Percentiles rank a stretch among this genome's conserved stretches.
Evolutionary conservation across 2,888 invertebrate genomes (phyloP).

Genomic region (Thymelicus lineola): DNA sequence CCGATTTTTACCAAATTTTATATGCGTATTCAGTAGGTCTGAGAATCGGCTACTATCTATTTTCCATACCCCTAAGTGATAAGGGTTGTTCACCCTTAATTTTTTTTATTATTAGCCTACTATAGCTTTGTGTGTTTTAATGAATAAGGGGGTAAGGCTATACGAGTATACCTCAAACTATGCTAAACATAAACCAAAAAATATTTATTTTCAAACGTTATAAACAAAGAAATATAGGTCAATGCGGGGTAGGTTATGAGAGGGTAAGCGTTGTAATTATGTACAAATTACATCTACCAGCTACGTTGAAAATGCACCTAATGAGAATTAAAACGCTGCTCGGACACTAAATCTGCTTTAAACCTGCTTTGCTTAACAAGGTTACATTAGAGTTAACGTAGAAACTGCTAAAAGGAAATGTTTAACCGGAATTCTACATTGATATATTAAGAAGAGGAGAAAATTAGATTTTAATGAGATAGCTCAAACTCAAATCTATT

Average conservation of each 20-base stretch:
- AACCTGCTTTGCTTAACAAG: slow-evolving; percentile 36
- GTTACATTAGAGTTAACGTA: slow-evolving; percentile 27
- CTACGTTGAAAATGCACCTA: slow-evolving; percentile 36
- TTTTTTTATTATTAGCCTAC: too few relatives aligned
- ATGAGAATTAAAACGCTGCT: slow-evolving; percentile 37
- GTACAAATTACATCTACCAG: slow-evolving; percentile 40
- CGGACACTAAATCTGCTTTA: slow-evolving; percentile 33
- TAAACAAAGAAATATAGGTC: slow-evolving; percentile 37
- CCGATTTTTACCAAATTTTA: too few relatives aligned
- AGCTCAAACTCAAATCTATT: too few relatives aligned
- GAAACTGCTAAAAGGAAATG: slow-evolving; percentile 25
- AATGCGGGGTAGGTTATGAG: slow-evolving; percentile 31
- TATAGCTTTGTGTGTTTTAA: too few relatives aligned
- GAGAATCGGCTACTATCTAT: too few relatives aligned
- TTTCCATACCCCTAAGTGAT: too few relatives aligned
- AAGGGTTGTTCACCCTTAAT: too few relatives aligned
- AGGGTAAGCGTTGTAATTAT: slow-evolving; percentile 44
- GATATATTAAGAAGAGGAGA: slow-evolving; percentile 7
- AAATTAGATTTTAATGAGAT: slow-evolving; percentile 6
- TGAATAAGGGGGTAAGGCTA: too few relatives aligned
- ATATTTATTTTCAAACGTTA: slow-evolving; percentile 1
- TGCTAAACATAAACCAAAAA: background rate
- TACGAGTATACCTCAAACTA: too few relatives aligned
- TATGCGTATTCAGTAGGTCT: too few relatives aligned
- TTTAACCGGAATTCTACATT: slow-evolving; percentile 15